Base-by-base conservation (phyloP, 1,140 invertebrate genomes). In the Polypedilum pembai region DNA sequence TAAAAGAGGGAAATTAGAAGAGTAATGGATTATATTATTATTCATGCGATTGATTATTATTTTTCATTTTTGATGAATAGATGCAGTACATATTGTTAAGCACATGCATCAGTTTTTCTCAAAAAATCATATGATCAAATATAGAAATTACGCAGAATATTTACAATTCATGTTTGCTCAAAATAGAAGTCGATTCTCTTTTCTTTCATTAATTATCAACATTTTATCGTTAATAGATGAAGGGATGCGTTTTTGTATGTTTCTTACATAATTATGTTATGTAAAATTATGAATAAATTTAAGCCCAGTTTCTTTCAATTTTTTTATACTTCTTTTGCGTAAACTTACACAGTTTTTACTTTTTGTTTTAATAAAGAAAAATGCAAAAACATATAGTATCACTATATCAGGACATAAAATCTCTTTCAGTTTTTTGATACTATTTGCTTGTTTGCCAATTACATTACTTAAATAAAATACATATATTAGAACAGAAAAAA, bases 111-210 rank as follows among this genome's bases (percentile, higher is more conserved):
- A 1, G 4, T n/a, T n/a, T 56, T 15, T 12, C 12, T 56, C 45
- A 56, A 56, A n/a, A n/a, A 33, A 33, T 33, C 24, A 33, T 56
- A 56, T 56, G 45, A 56, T 56, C 45, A 56, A 33, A 56, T 56
- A 56, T 12, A 45, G 45, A 56, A n/a, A 56, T 56, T 56, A 56
- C 45, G 45, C 45, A 56, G n/a, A 45, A 45, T 56, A 56, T 56
- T 12, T 56, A 56, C 45, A 56, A 56, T 56, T 56, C n/a, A 56
- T 56, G 45, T 56, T 33, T 56, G 45, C 45, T 56, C 45, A 56
- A 56, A 56, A 56, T 56, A 56, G 12, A 56, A 56, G 45, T 56
- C 24, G 24, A 33, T 56, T 56, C 12, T 56, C 12, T 56, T 56
- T 56, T 56, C 15, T 56, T 56, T 56, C 15, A n/a, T 56, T 33